Base-by-base conservation (phyloP, 23 tunicate genomes). In the Trididemnum nubilum region DNA sequence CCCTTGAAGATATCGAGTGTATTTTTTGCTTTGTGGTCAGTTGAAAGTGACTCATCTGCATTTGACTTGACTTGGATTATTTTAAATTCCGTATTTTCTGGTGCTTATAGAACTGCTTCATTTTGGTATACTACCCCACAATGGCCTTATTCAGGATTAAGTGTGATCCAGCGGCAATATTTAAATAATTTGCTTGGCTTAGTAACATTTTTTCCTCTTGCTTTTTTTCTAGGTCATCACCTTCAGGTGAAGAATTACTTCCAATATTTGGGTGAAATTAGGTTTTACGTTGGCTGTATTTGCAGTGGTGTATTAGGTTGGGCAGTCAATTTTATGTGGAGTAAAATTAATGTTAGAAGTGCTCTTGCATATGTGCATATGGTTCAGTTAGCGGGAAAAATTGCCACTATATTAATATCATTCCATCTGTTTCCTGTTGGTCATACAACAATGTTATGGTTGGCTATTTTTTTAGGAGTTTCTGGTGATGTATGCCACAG, bases 61-160 rank as follows among this genome's bases (percentile, higher is more conserved):
- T 0, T 77, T 39, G 85, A 80, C 31, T 35, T 92, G 4, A 12
- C 66, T 9, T 92, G 97, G 97, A 36, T 92, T 28, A 22, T 92
- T 2, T 54, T 81, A 18, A 76, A 83, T 71, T 39, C 85, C 28
- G 63, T 92, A 19, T 87, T 82, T 61, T 83, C 87, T 64, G 97
- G 97, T 67, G 84, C 85, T 21, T 86, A 92, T 38, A 84, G 90
- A 79, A 73, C 85, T 24, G 81, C 89, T 32, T 70, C 85, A 15
- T 86, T 77, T 71, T 92, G 97, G 97, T 92, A 92, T 49, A 77
- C 88, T 27, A 82, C 84, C 22, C 92, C 97, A 2, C 85, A 92
- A 3, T 92, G 97, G 97, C 97, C 97, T 32, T 72, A 92, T 49
- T 82, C 91, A 29, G 85, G 83, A 28, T 81, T 92, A 26, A 76